Evolutionary conservation across 2,797 vertebrate genomes (phyloP).

Genomic region (Telmatherina bonti): DNA sequence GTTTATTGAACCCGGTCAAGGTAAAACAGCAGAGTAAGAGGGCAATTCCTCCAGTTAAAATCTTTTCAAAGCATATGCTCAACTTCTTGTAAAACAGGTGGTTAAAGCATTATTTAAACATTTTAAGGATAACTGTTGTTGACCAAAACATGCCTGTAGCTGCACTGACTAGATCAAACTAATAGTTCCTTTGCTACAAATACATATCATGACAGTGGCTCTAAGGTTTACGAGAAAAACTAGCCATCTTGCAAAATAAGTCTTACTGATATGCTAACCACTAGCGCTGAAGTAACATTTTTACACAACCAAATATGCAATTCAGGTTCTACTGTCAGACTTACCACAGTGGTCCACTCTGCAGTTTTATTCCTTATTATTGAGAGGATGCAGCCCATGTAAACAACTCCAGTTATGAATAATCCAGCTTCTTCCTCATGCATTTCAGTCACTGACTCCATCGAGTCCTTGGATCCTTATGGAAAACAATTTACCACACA

Average conservation of each 20-base stretch:
- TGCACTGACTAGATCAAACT: neutral
- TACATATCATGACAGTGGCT: neutral
- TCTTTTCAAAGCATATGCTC: neutral
- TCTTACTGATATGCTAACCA: neutral
- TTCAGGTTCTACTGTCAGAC: constrained; percentile 52
- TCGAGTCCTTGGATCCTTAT: constrained; percentile 60
- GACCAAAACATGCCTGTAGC: neutral
- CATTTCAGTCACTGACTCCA: constrained; percentile 72
- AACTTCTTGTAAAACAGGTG: neutral
- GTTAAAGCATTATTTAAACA: neutral
- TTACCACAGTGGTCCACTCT: constrained; percentile 81
- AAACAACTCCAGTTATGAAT: constrained; percentile 57
- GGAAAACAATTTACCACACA: constrained; percentile 23
- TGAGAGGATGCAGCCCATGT: constrained; percentile 57
- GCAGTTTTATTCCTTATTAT: constrained; percentile 65
- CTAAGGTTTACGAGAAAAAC: neutral
- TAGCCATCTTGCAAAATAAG: neutral
- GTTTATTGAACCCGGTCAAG: neutral
- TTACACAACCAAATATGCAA: neutral
- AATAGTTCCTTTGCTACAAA: neutral
- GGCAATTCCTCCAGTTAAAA: neutral
- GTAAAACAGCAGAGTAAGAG: neutral
- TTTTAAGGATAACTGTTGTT: neutral
- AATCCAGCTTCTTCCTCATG: constrained; percentile 65
- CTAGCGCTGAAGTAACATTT: neutral